These are phyloP conservation scores for Neolamprologus caudopunctatus DNA, from an alignment of 2,113 vertebrate species.

Conservation along the genomic window DNA sequence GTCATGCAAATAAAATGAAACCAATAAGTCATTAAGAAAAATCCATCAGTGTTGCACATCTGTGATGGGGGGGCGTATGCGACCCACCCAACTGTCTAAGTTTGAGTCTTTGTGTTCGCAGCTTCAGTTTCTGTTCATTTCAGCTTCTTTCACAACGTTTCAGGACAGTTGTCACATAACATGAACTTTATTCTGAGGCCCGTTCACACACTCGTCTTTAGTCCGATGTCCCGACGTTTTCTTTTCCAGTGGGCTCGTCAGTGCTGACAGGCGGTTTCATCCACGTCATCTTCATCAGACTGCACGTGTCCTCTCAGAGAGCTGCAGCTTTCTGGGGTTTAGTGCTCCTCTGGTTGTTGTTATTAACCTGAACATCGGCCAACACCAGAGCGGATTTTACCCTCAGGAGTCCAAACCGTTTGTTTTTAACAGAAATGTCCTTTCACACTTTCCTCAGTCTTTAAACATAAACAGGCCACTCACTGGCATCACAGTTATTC, in stretches of 20 bases:
- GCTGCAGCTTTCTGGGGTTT: background rate
- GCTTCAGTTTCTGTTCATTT: background rate
- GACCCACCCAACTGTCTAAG: background rate
- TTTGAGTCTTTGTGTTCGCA: background rate
- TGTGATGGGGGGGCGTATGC: background rate
- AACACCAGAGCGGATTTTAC: background rate
- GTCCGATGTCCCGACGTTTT: background rate
- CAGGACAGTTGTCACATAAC: fast-evolving
- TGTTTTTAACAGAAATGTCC: background rate
- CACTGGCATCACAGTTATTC: background rate
- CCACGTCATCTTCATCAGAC: background rate
- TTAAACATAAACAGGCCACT: background rate
- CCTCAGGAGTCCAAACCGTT: background rate
- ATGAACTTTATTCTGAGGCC: background rate
- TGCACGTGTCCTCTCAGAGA: background rate
- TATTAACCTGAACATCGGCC: background rate
- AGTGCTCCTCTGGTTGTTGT: background rate
- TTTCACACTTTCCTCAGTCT: background rate
- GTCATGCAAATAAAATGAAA: background rate
- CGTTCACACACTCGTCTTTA: background rate
- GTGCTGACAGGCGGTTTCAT: background rate
- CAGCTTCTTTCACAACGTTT: background rate
- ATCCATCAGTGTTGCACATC: fast-evolving
- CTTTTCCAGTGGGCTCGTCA: background rate
- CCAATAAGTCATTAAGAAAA: too few species aligned